phyloP scores from a whole-genome alignment of 2,113 vertebrate species.

The Sphyrna mokarran region DNA sequence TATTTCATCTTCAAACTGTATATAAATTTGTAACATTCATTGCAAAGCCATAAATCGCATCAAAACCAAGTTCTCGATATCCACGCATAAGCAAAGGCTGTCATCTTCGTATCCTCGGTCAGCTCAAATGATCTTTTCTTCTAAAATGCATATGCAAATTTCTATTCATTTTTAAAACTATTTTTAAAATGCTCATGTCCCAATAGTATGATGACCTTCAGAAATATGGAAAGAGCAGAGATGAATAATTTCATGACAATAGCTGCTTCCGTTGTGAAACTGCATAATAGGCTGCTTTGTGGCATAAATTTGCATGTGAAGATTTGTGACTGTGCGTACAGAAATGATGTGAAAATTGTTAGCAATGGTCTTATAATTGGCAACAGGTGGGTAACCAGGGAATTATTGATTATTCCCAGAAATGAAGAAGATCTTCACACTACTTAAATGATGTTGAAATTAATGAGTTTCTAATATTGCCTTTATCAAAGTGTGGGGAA shows the following conservation, averaged over 20 bases:
- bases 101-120: background rate
- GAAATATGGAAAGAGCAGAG: background rate
- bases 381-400: background rate
- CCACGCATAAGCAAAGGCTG: background rate
- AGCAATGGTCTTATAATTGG: background rate
- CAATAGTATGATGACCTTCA: slow-evolving; percentile 29
- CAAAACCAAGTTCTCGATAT: background rate
- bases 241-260: slow-evolving; percentile 18
- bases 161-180: slow-evolving; percentile 10
- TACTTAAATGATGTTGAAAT: background rate
- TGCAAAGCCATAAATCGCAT: background rate
- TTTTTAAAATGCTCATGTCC: slow-evolving; percentile 18
- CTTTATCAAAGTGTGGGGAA: background rate
- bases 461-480: background rate
- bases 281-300: background rate
- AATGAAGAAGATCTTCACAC: background rate
- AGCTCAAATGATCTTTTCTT: background rate
- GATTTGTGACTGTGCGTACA: background rate
- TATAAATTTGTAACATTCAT: slow-evolving; percentile 6
- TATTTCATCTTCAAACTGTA: background rate
- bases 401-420: background rate
- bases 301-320: slow-evolving; percentile 29
- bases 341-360: background rate
- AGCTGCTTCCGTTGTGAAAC: background rate
- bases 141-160: slow-evolving; percentile 14